Evolutionary conservation across 2,888 invertebrate genomes (phyloP), one percentile per base, ranked within the genome.

Genomic region (Erebia palarica): DNA sequence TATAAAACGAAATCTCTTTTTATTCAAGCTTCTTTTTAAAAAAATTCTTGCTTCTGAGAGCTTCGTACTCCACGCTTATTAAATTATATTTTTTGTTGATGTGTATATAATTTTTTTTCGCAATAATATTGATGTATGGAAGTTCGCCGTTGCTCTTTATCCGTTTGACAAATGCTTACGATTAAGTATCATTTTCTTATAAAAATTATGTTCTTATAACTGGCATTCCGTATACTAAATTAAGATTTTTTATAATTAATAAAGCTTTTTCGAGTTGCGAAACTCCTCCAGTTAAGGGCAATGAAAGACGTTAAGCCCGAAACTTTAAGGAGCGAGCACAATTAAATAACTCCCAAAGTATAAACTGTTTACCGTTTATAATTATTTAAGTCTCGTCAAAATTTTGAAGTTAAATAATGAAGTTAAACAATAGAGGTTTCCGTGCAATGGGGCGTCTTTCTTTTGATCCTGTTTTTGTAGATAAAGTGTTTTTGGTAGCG

Each of bases 331-430:
- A 72, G 66, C 71, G 70, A 68, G 71, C 70, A 74, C 71, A 78
- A 76, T 76, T 73, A 75, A 76, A 74, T 76, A 76, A 75, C 73
- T 76, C 71, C 73, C 67, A 42, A 76, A 79, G 75, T 76, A 74
- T 70, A 72, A 76, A 75, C 73, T 70, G 71, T 72, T 75, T 72
- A 73, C 72, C 59, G 51, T 60, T 67, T 65, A 65, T 71, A 74
- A 72, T 75, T 16, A 55, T 55, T 69, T 72, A 71, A 74, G 70
- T 68, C 72, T 71, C 66, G 57, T 70, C 70, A 66, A 66, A 71
- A 69, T 73, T 59, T 64, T 55, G 7, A 18, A 64, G 64, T 65
- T 58, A 27, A 68, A 69, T 27, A 69, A 57, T 57, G 16, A 18
- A 65, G 64, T 69, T 58, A 16, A 68, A 69, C 47, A 69, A 57